Evolutionary conservation across 53 echinoderm and acorn worm species (phyloP).

Genomic region (Echinarachnius parma): DNA sequence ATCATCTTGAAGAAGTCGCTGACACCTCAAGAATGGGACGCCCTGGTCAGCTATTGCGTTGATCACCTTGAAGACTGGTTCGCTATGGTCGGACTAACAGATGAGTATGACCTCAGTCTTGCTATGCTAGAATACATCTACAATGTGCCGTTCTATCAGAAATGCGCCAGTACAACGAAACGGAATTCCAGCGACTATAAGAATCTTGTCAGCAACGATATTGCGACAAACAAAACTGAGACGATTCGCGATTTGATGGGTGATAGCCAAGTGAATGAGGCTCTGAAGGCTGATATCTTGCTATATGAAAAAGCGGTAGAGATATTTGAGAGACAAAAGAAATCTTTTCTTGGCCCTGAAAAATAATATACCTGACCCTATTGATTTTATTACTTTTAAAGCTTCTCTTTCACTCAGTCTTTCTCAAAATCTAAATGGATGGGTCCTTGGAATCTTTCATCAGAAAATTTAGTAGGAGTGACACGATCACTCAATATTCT

Average conservation of each 20-base stretch:
- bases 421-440: no score
- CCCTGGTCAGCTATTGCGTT: slow-evolving; percentile 51
- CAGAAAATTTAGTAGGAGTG: no score
- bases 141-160: slow-evolving; percentile 54
- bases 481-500: no score
- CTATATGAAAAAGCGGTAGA: slow-evolving; percentile 61
- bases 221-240: background rate
- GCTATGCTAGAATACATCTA: slow-evolving; percentile 64
- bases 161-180: slow-evolving; percentile 27
- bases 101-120: slow-evolving; percentile 74
- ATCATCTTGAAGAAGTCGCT: slow-evolving; percentile 43
- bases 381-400: no score
- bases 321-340: slow-evolving; percentile 65
- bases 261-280: slow-evolving; percentile 49
- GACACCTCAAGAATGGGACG: slow-evolving; percentile 37
- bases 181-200: slow-evolving; percentile 9
- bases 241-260: slow-evolving; percentile 31
- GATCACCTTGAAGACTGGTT: slow-evolving; percentile 78
- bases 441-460: no score
- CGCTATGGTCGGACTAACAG: slow-evolving; percentile 65
- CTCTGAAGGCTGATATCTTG: slow-evolving; percentile 53
- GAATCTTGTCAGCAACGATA: background rate
- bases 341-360: background rate
- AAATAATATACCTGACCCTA: no score
- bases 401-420: no score